Conservation (phyloP, 2,113 vertebrate genomes). For the Etheostoma cragini region DNA sequence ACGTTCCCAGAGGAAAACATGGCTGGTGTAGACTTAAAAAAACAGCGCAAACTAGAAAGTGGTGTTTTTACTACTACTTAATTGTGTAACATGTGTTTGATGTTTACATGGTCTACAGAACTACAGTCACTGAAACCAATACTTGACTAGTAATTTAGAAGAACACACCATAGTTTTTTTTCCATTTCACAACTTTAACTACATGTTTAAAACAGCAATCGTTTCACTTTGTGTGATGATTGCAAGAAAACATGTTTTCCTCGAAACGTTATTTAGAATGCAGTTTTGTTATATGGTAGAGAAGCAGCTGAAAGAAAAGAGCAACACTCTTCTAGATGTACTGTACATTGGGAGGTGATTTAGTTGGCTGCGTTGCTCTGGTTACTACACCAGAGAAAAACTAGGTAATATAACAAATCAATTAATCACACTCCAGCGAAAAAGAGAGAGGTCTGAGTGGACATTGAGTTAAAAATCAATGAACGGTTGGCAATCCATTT, state of each 20-base stretch:
- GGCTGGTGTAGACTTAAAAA: background rate
- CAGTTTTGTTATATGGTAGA: too few relatives aligned
- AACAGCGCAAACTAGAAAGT: background rate
- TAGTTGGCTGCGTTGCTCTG: background rate
- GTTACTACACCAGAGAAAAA: conserved; percentile 22
- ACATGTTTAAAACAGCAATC: too few relatives aligned
- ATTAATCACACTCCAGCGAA: conserved; percentile 39
- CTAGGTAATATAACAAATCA: conserved; percentile 21
- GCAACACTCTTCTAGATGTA: background rate
- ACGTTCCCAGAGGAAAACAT: background rate
- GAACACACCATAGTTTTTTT: too few relatives aligned
- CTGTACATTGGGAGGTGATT: conserved; percentile 5
- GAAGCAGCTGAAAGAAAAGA: background rate
- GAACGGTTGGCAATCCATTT: conserved; percentile 37
- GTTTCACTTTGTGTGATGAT: too few relatives aligned
- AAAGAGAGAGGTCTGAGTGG: conserved; percentile 6
- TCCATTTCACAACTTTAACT: too few relatives aligned
- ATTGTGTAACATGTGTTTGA: too few relatives aligned
- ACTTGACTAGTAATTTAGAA: too few relatives aligned
- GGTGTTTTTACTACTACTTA: too few relatives aligned
- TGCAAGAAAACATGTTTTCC: too few relatives aligned
- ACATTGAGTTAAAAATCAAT: conserved; percentile 63
- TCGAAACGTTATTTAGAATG: too few relatives aligned
- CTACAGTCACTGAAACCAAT: too few relatives aligned
- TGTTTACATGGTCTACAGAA: too few relatives aligned